phyloP scores from a whole-genome alignment of 2,888 invertebrate species.

The Eupeodes luniger region DNA sequence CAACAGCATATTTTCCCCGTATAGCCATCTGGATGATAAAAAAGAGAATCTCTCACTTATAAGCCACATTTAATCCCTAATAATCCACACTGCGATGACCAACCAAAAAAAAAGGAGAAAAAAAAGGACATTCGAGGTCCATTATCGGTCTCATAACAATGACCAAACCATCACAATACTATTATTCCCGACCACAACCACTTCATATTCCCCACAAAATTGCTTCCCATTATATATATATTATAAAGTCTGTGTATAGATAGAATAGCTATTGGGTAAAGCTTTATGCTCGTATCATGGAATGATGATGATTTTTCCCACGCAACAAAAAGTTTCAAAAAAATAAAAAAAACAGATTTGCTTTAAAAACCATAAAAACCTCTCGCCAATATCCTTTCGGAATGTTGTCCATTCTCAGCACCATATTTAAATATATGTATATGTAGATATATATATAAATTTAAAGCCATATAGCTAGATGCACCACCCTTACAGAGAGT shows the following conservation, averaged over 20 bases:
- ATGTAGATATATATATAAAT: no score
- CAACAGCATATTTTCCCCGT: neutral
- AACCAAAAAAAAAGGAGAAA: neutral
- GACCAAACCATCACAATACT: slow-evolving; percentile 32
- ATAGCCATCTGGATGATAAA: neutral
- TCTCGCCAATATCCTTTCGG: slow-evolving; percentile 42
- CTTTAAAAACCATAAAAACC: slow-evolving; percentile 52
- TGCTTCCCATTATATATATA: slow-evolving; percentile 6
- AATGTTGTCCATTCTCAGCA: slow-evolving; percentile 13
- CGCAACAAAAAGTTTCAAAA: slow-evolving; percentile 23
- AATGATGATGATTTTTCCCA: slow-evolving; percentile 39
- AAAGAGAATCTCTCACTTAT: slow-evolving; percentile 10
- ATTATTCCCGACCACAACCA: slow-evolving; percentile 28
- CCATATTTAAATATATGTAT: no score
- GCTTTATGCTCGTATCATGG: neutral
- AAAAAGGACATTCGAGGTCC: slow-evolving; percentile 40
- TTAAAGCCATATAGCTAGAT: no score
- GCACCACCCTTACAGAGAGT: slow-evolving; percentile 1
- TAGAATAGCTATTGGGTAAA: slow-evolving; percentile 7
- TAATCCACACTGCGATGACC: slow-evolving; percentile 45
- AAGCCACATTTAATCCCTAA: slow-evolving; percentile 42
- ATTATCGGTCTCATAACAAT: slow-evolving; percentile 52
- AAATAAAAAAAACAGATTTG: neutral
- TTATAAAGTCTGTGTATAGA: no score
- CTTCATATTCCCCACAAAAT: slow-evolving; percentile 23